A percentile compares a stretch with the other conserved stretches of the same genome.
Conservation (phyloP, 2,797 vertebrate genomes). For the Propithecus deckenii region DNA sequence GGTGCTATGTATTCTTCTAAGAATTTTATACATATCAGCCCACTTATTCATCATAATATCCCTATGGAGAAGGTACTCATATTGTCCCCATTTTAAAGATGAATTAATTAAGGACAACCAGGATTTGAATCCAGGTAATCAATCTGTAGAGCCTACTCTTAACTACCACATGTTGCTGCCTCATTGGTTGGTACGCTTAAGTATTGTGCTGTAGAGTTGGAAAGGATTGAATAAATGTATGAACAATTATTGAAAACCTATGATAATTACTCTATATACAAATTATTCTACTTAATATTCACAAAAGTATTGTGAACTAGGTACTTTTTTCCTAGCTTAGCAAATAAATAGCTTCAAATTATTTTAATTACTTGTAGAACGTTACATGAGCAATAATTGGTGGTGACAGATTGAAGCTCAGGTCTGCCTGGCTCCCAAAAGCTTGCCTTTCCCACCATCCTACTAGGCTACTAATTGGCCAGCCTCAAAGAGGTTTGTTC, state of each 20-base stretch:
- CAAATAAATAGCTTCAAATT: not conserved
- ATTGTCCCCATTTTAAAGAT: not conserved
- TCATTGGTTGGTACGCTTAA: not conserved
- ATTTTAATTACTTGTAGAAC: not conserved
- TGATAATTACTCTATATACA: not conserved
- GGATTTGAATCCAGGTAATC: not conserved
- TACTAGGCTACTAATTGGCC: not conserved
- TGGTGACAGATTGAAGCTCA: not conserved
- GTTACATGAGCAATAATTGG: not conserved
- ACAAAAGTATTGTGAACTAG: not conserved
- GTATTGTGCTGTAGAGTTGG: not conserved
- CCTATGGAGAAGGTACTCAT: not conserved
- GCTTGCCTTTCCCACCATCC: not conserved
- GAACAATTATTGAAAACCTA: not conserved
- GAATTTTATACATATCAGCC: not conserved
- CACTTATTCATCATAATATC: not conserved
- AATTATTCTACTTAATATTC: not conserved
- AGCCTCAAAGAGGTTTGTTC: not conserved
- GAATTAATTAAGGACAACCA: not conserved
- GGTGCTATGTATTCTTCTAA: not conserved
- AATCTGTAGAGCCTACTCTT: not conserved
- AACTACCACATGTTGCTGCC: not conserved
- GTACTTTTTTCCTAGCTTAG: not conserved
- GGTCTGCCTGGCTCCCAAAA: not conserved
- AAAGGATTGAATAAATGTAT: not conserved